Conservation (phyloP, 2,113 vertebrate species). For the Chamaetylas fuelleborni region DNA sequence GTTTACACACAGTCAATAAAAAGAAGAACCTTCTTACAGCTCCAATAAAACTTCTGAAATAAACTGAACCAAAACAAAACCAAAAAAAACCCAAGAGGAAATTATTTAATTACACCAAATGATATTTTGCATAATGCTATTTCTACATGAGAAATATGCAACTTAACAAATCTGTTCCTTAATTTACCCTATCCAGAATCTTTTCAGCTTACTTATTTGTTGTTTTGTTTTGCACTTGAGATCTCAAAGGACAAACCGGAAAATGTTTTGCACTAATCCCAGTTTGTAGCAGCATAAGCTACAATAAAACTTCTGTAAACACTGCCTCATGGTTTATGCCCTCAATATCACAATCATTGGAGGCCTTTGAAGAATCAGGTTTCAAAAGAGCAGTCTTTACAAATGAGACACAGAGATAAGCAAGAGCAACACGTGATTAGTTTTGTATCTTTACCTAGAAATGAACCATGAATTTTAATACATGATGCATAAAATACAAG, state of each 20-base stretch:
- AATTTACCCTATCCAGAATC: neutral
- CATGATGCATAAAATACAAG: neutral
- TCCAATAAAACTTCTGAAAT: neutral
- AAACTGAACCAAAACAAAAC: neutral
- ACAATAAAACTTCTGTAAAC: conserved; percentile 47
- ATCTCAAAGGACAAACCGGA: conserved; percentile 40
- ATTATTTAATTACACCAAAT: neutral
- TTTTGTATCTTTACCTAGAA: neutral
- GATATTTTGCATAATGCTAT: neutral
- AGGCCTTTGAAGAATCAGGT: conserved; percentile 58
- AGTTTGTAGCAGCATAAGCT: conserved; percentile 48
- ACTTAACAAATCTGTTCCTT: neutral
- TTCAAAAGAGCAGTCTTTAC: conserved; percentile 35
- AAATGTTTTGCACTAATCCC: conserved; percentile 44
- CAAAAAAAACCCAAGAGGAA: neutral
- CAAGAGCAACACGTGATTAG: neutral
- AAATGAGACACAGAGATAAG: neutral
- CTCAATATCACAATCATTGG: neutral
- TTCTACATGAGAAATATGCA: neutral
- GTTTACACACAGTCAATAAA: neutral
- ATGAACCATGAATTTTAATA: neutral
- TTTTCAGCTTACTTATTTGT: neutral
- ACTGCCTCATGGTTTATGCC: conserved; percentile 46
- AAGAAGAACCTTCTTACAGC: neutral
- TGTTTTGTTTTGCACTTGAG: conserved; percentile 14